Evolutionary conservation across 2,888 invertebrate genomes (phyloP).

Genomic region (Meta bourneti): DNA sequence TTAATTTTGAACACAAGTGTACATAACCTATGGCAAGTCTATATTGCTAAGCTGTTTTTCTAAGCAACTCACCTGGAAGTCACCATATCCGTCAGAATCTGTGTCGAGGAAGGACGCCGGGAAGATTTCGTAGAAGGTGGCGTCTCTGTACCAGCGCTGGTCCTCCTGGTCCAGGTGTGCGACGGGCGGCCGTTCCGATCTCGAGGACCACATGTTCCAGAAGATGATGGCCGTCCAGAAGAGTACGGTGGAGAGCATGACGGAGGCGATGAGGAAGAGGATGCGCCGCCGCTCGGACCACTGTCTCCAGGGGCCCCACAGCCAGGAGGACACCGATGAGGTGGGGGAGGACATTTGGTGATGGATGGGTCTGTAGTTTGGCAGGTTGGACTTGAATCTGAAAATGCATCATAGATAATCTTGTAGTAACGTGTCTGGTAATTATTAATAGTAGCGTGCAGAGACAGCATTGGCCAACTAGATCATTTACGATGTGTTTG

Average conservation of each 20-base stretch:
- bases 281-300: slow-evolving; percentile 2
- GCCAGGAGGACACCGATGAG: not conserved
- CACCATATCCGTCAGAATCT: slow-evolving; percentile 90
- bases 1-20: no score
- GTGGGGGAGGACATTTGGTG: slow-evolving; percentile 15
- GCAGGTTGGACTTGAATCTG: slow-evolving; percentile 54
- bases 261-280: slow-evolving; percentile 3
- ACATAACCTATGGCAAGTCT: no score
- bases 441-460: not conserved
- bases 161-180: not conserved
- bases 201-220: not conserved
- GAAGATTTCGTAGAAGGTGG: slow-evolving; percentile 91
- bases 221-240: slow-evolving; percentile 26
- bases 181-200: not conserved
- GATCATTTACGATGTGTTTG: no score
- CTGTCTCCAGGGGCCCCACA: slow-evolving; percentile 17
- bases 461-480: no score
- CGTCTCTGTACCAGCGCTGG: slow-evolving; percentile 88
- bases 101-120: slow-evolving; percentile 88
- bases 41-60: no score
- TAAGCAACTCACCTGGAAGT: slow-evolving; percentile 86
- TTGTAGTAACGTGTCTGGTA: no score
- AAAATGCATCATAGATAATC: not conserved
- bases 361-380: slow-evolving; percentile 45
- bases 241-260: slow-evolving; percentile 1